Conservation (phyloP, 1,140 invertebrate genomes). For the Drosophila rhopaloa region DNA sequence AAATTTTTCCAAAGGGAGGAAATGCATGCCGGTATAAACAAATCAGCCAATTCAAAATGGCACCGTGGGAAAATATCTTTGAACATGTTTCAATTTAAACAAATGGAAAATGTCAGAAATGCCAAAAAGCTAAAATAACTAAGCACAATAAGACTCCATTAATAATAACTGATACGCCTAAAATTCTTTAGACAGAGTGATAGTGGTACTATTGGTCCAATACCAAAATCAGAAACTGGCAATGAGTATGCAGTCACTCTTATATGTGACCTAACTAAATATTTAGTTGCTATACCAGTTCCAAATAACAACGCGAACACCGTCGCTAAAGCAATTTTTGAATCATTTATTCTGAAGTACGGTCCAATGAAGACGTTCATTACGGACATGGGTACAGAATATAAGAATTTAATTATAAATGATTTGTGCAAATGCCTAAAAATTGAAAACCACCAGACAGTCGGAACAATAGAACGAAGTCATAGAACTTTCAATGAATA, state of each 20-base stretch:
- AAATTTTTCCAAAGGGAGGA: neutral
- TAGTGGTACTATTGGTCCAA: slow-evolving; percentile 36
- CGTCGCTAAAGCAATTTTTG: slow-evolving; percentile 46
- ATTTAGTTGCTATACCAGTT: slow-evolving; percentile 7
- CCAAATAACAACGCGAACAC: slow-evolving; percentile 29
- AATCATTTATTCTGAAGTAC: slow-evolving; percentile 34
- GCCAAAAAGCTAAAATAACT: neutral
- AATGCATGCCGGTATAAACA: neutral
- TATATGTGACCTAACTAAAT: slow-evolving; percentile 28
- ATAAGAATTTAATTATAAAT: slow-evolving; percentile 48
- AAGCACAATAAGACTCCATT: neutral
- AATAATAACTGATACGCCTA: neutral
- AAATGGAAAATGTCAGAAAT: neutral
- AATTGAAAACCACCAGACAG: slow-evolving; percentile 24
- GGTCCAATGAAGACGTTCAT: slow-evolving; percentile 41
- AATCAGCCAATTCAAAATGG: neutral
- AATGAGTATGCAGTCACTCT: slow-evolving; percentile 45
- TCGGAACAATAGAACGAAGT: slow-evolving; percentile 31
- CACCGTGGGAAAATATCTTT: slow-evolving; percentile 4
- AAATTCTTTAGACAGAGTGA: slow-evolving; percentile 29
- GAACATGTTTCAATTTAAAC: slow-evolving; percentile 1
- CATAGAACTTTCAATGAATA: slow-evolving; percentile 44
- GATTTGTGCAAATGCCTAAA: slow-evolving; percentile 41
- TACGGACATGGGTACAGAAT: slow-evolving; percentile 45
- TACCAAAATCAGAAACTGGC: slow-evolving; percentile 27